Percentiles rank a stretch among this genome's conserved stretches.
These are phyloP conservation scores for Perdita meconis DNA, from an alignment of 2,888 invertebrate genomes.

Conservation along the genomic window DNA sequence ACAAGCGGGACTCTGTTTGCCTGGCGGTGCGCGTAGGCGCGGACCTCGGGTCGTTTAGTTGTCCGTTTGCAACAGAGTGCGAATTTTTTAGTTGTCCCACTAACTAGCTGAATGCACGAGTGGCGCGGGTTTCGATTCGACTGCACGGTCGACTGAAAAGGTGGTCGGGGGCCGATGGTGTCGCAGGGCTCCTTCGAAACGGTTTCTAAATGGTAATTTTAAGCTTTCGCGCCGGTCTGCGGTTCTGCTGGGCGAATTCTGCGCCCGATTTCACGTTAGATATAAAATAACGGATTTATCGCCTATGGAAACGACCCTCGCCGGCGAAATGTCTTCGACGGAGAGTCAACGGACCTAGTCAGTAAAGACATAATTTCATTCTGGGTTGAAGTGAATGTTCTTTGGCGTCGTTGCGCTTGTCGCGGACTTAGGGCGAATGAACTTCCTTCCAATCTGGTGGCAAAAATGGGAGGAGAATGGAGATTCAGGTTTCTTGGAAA, in stretches of 20 bases:
- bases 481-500: too few species aligned
- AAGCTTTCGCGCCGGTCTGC: background rate
- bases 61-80: constrained; percentile 39
- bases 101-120: constrained; percentile 42
- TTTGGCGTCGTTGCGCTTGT: background rate
- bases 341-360: background rate
- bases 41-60: constrained; percentile 42
- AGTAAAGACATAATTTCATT: background rate
- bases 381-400: background rate
- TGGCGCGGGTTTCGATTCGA: constrained; percentile 17
- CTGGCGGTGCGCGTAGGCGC: constrained; percentile 11
- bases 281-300: constrained; percentile 4
- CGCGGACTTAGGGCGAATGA: background rate
- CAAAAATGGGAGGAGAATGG: background rate
- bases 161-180: constrained; percentile 28
- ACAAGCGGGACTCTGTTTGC: constrained; percentile 11
- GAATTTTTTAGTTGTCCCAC: constrained; percentile 49
- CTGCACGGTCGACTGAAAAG: constrained; percentile 36
- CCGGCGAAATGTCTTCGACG: background rate
- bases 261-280: background rate
- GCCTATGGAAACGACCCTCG: background rate
- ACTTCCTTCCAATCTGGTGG: background rate
- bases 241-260: background rate
- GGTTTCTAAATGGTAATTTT: constrained; percentile 31
- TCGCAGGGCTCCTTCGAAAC: background rate